phyloP scores from a whole-genome alignment of 2,113 vertebrate genomes.

The Climacteris rufus region DNA sequence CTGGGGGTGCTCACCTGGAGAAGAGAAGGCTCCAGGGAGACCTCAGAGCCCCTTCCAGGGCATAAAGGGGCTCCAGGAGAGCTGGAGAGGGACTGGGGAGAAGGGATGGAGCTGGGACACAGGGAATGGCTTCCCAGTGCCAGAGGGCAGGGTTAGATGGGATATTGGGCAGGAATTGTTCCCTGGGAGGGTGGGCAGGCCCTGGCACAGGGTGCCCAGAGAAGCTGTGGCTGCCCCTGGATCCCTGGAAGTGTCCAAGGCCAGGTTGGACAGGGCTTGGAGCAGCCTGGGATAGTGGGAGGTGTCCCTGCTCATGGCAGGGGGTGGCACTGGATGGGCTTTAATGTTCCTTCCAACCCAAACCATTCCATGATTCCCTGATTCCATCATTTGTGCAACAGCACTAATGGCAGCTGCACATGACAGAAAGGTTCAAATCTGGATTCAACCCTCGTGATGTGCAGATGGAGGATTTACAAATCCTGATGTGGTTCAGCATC shows the following conservation, averaged over 20 bases:
- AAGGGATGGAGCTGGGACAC: background rate
- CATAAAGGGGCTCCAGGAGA: background rate
- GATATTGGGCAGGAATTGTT: background rate
- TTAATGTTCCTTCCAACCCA: background rate
- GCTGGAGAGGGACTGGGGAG: background rate
- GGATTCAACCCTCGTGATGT: background rate
- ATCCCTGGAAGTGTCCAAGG: background rate
- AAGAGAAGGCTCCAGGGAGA: background rate
- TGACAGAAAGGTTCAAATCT: background rate
- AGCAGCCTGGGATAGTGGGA: background rate
- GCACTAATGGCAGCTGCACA: background rate
- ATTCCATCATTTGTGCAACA: background rate
- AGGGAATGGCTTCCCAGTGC: background rate
- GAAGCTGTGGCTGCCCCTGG: background rate
- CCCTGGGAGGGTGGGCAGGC: background rate
- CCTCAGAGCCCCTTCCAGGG: accelerated
- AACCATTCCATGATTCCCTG: background rate
- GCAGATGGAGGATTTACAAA: background rate
- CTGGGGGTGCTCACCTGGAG: background rate
- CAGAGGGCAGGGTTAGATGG: background rate
- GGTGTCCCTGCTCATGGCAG: background rate
- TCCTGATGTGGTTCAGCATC: background rate
- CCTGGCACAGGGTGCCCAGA: background rate
- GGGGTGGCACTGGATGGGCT: too few relatives aligned
- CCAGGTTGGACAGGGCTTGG: background rate